A percentile compares a stretch with the other conserved stretches of the same genome.
Evolutionary conservation across 2,888 invertebrate genomes (phyloP).

Genomic region (Lydus trimaculatus): DNA sequence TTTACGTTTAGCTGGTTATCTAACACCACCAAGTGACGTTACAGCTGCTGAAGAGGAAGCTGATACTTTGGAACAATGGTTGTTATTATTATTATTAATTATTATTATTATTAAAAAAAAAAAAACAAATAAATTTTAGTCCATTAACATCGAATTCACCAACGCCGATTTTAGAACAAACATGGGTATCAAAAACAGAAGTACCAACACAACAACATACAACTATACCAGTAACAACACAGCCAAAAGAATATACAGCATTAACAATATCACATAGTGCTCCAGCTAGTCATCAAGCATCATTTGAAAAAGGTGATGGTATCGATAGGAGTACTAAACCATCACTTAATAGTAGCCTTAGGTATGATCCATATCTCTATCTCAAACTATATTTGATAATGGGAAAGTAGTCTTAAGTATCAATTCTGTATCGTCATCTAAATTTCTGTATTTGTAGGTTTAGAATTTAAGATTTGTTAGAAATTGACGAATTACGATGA

Average conservation of each 20-base stretch:
- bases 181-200: slow-evolving; percentile 60
- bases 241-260: slow-evolving; percentile 53
- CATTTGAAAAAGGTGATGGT: slow-evolving; percentile 59
- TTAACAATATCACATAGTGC: slow-evolving; percentile 59
- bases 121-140: no score
- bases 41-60: slow-evolving; percentile 70
- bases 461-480: no score
- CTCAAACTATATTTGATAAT: no score
- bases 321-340: slow-evolving; percentile 51
- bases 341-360: slow-evolving; percentile 42
- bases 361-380: slow-evolving; percentile 24
- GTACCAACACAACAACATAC: slow-evolving; percentile 47
- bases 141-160: slow-evolving; percentile 65
- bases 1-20: slow-evolving; percentile 65
- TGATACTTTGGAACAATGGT: slow-evolving; percentile 62
- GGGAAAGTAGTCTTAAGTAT: no score
- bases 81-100: slow-evolving; percentile 25
- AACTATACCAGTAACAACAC: slow-evolving; percentile 44
- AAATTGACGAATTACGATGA: no score
- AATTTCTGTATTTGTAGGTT: no score
- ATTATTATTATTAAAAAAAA: no score
- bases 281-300: slow-evolving; percentile 59
- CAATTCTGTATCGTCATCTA: no score
- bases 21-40: slow-evolving; percentile 69
- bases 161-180: slow-evolving; percentile 61